A percentile compares a stretch with the other conserved stretches of the same genome.
phyloP scores from a whole-genome alignment of 1,140 invertebrate species.

The Vanessa atalanta region DNA sequence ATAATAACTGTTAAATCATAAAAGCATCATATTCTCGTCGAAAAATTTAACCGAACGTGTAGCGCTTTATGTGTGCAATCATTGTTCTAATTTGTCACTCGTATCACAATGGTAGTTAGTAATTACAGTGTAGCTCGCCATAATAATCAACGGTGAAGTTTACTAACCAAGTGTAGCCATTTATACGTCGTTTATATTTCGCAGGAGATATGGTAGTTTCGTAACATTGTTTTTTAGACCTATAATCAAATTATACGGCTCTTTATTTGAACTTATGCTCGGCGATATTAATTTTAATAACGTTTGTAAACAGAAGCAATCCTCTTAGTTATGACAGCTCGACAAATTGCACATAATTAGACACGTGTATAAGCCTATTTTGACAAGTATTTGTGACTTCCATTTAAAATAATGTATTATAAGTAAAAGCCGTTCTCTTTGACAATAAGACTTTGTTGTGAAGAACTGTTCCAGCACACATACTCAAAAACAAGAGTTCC shows the following conservation, averaged over 20 bases:
- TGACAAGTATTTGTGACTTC: neutral
- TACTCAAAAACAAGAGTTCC: too few species aligned
- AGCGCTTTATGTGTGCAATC: conserved; percentile 3
- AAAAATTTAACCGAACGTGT: neutral
- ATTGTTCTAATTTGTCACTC: neutral
- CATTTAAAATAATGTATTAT: neutral
- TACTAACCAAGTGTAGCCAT: neutral
- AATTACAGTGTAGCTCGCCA: neutral
- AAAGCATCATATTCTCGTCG: conserved; percentile 2
- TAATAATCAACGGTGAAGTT: neutral
- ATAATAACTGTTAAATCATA: too few species aligned
- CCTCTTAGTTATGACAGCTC: neutral
- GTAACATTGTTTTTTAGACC: neutral
- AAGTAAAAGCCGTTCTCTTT: too few species aligned
- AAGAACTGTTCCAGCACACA: too few species aligned
- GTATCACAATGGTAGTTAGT: neutral
- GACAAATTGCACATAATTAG: neutral
- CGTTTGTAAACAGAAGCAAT: neutral
- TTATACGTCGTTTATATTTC: too few species aligned
- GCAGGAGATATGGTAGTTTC: too few species aligned
- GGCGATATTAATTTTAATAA: neutral
- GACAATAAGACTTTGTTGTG: too few species aligned
- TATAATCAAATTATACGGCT: neutral
- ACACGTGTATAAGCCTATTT: neutral
- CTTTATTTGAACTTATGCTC: neutral